Evolutionary conservation across 2,113 vertebrate genomes (phyloP), one percentile per base, ranked within the genome.

Genomic region (Varanus salvator): DNA sequence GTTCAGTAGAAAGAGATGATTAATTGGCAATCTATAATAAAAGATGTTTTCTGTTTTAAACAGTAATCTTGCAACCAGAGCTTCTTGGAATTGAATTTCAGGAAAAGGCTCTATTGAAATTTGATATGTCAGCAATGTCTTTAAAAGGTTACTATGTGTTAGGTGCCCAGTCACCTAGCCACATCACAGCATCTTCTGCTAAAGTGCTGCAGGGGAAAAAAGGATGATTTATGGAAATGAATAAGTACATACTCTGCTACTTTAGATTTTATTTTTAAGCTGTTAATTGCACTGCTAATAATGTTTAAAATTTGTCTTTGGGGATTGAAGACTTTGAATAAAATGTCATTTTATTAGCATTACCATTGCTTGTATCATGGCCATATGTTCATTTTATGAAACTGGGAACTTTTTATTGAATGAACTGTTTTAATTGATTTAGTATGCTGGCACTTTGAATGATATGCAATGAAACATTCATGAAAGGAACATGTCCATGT

Each of bases 71-170:
- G 76, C 25, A 87, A 85, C 54, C 50, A 84, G 92, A 92, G 86
- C 86, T 92, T 93, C 88, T 88, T 89, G 57, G 87, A 87, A 48
- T 74, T 90, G 80, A 90, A 81, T 88, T 80, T 86, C 76, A 93
- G 77, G 64, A 93, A 91, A 88, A 69, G 27, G 27, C 82, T 89
- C 34, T 84, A 38, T 84, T 91, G 82, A 91, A 94, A 87, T 75
- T 71, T 57, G 71, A 77, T 87, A 86, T 34, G 68, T 87, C 44
- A 8, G 27, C 68, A 44, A 76, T 74, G 71, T 14, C 84, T 64
- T 54, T 87, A 77, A 81, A 34, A 90, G n/a, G 4, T 23, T 80
- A 74, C 69, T 29, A 29, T 72, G 23, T 69, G 38, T 38, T 66
- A 84, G 60, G 15, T 71, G 54, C 50, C 78, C 78, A 50, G 74